Evolutionary conservation across 2,797 vertebrate species (phyloP), one percentile per base, ranked within the genome.

Genomic region (Lerista edwardsae): DNA sequence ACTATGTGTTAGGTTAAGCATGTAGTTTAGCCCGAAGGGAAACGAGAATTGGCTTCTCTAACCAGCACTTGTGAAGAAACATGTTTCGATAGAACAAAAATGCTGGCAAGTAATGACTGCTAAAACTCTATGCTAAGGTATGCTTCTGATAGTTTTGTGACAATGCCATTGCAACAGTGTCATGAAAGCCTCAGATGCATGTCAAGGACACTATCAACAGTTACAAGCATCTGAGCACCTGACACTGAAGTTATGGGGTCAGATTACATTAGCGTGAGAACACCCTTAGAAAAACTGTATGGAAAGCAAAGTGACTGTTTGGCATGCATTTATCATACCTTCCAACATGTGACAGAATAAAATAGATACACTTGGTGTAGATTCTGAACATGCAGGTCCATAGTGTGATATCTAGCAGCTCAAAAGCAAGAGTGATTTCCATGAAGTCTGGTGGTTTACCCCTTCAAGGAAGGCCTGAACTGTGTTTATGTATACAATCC

Each of bases 201-300:
- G 76, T 65, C 76, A 79, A 79, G 76, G 76, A 62, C 76, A 79
- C 39, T 79, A 62, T 65, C 61, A 61, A 34, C 31, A 23, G 15
- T 64, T 65, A 31, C n/a, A 65, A 39, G 41, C 78, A 68, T 79
- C 31, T 80, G 76, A 44, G 31, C 36, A 78, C 76, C 76, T 78
- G 78, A 36, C 78, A 57, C n/a, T 21, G 41, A 75, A 57, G 25
- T 62, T 78, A 55, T 68, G 64, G 21, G 27, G 31, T 80, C 41
- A 51, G 31, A 12, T 80, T 80, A 36, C 31, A 2, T 68, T 57
- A 55, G 65, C n/a, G 34, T 79, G 41, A 21, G 51, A 67, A 34
- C 62, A 79, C 21, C 21, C 62, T 36, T 36, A 25, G 17, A 69
- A 69, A 31, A 55, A 15, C 65, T 12, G 34, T 34, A n/a, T 34